These are phyloP conservation scores for Slavum lentiscoides DNA, from an alignment of 2,888 invertebrate species.

Conservation along the genomic window DNA sequence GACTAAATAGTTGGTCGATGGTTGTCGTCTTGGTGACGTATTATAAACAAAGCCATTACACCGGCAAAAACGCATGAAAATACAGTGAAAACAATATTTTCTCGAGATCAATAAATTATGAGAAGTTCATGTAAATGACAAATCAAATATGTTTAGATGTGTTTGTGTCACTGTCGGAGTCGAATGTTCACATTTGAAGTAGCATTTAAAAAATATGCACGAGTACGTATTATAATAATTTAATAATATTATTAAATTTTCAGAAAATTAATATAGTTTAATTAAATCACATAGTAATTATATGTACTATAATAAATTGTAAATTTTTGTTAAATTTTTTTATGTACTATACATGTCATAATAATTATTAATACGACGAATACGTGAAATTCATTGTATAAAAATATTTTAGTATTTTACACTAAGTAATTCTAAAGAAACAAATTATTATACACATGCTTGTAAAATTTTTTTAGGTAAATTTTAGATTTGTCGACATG, in stretches of 20 bases:
- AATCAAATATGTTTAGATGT: constrained; percentile 47
- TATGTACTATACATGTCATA: background rate
- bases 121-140: constrained; percentile 47
- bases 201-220: constrained; percentile 19
- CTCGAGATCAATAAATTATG: constrained; percentile 51
- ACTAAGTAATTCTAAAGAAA: too few species aligned
- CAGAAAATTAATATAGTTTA: background rate
- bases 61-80: constrained; percentile 52
- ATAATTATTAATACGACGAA: too few species aligned
- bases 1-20: constrained; percentile 47
- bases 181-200: constrained; percentile 28
- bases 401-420: too few species aligned
- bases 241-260: constrained; percentile 3
- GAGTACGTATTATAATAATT: background rate
- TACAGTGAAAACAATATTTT: constrained; percentile 50
- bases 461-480: constrained; percentile 4
- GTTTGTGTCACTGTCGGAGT: constrained; percentile 42
- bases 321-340: too few species aligned
- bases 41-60: constrained; percentile 51
- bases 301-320: background rate
- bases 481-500: background rate
- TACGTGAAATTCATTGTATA: too few species aligned
- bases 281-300: background rate
- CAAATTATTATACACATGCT: too few species aligned
- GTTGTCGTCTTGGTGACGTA: constrained; percentile 48